These are phyloP conservation scores for Bungarus multicinctus DNA, from an alignment of 2,113 vertebrate genomes.

Conservation along the genomic window DNA sequence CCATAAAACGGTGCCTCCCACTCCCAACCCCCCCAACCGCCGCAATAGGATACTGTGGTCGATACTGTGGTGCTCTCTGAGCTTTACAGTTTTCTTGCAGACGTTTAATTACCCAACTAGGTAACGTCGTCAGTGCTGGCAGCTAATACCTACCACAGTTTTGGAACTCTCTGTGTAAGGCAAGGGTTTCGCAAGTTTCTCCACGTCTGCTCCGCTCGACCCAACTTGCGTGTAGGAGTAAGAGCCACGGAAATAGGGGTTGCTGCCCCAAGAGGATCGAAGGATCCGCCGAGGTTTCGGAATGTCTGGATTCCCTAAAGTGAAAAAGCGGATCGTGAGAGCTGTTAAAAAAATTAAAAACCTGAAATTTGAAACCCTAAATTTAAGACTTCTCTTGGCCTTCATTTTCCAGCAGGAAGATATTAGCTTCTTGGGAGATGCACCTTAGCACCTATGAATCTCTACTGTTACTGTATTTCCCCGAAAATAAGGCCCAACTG, in stretches of 20 bases:
- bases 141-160: constrained; percentile 77
- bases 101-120: background rate
- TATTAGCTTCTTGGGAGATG: background rate
- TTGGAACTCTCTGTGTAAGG: constrained; percentile 94
- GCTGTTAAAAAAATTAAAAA: background rate
- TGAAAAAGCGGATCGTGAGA: background rate
- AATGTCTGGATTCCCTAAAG: constrained; percentile 93
- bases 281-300: constrained; percentile 93
- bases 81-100: background rate
- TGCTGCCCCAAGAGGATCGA: constrained; percentile 95
- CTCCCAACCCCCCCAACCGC: no score
- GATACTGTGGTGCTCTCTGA: background rate
- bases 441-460: no score
- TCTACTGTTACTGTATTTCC: no score
- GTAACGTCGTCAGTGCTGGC: background rate
- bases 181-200: constrained; percentile 91
- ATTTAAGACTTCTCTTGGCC: background rate
- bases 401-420: background rate
- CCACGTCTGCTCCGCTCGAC: constrained; percentile 89
- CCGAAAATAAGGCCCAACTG: no score
- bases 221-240: constrained; percentile 98
- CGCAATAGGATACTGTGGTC: no score
- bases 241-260: constrained; percentile 90
- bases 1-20: no score
- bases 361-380: no score